These are phyloP conservation scores for Chironomus tepperi DNA, from an alignment of 1,140 invertebrate species.

Conservation along the genomic window DNA sequence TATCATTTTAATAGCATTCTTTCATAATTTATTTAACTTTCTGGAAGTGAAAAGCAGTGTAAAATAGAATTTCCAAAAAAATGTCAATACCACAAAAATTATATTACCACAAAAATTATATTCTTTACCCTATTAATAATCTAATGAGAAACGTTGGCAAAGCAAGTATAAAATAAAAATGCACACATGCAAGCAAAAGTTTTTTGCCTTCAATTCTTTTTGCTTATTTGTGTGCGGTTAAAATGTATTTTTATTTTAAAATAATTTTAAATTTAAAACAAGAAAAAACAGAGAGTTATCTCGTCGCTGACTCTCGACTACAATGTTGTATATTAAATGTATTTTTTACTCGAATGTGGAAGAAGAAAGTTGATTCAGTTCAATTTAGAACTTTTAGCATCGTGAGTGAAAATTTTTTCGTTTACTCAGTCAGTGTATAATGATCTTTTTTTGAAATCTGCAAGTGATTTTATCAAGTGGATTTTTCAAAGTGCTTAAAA, in stretches of 20 bases:
- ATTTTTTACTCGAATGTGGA: neutral
- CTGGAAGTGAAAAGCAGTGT: too few species aligned
- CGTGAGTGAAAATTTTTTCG: neutral
- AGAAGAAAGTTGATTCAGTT: conserved; percentile 13
- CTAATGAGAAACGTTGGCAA: too few species aligned
- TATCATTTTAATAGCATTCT: too few species aligned
- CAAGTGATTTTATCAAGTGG: too few species aligned
- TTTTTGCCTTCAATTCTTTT: neutral
- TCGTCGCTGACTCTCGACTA: neutral
- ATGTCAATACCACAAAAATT: too few species aligned
- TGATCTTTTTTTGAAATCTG: too few species aligned
- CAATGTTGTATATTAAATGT: neutral
- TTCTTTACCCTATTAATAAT: too few species aligned
- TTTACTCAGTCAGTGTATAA: neutral
- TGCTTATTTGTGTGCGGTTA: too few species aligned
- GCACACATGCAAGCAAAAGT: neutral
- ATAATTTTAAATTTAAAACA: conserved; percentile 15
- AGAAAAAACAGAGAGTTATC: conserved; percentile 13
- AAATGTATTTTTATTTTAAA: neutral
- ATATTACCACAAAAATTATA: too few species aligned
- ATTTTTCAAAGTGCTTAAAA: too few species aligned
- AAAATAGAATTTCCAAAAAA: too few species aligned
- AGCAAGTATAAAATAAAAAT: neutral
- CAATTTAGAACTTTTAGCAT: neutral
- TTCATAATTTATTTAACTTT: too few species aligned